Evolutionary conservation across 2,113 vertebrate genomes (phyloP).

Genomic region (human): DNA sequence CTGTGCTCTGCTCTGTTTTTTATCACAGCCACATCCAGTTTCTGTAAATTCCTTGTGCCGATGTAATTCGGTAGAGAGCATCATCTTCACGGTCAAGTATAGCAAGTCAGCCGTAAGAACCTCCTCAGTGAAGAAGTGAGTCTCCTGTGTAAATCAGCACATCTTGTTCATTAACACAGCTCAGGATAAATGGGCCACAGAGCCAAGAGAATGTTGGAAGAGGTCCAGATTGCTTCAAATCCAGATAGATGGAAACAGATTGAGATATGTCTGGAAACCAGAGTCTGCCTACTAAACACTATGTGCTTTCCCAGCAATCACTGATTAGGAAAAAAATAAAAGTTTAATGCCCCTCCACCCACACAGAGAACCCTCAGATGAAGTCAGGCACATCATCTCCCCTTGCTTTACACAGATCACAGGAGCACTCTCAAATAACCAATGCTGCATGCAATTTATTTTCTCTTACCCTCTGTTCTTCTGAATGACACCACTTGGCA

Average conservation of each 20-base stretch:
- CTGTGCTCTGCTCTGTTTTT: background rate
- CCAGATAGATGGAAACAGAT: conserved; percentile 47
- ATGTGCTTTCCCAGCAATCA: background rate
- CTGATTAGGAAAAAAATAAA: conserved; percentile 15
- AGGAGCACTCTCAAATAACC: conserved; percentile 34
- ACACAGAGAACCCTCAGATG: background rate
- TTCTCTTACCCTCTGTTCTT: conserved; percentile 44
- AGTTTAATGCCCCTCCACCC: background rate
- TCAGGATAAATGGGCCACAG: background rate
- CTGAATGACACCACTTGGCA: conserved; percentile 71
- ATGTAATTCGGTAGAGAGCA: background rate
- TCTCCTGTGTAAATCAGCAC: conserved; percentile 53
- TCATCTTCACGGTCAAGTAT: background rate
- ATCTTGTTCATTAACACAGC: conserved; percentile 58
- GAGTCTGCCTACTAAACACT: conserved; percentile 58
- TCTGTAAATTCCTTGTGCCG: background rate
- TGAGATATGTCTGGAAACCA: conserved; percentile 64
- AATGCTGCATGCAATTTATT: conserved; percentile 9
- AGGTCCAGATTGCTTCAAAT: conserved; percentile 54
- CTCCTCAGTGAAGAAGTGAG: background rate
- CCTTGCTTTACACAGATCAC: background rate
- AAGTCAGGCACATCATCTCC: background rate
- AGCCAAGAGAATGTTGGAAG: conserved; percentile 38
- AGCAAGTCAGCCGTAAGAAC: conserved; percentile 34
- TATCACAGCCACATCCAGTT: background rate